Base-by-base conservation (phyloP, 1,140 invertebrate species). In the Achroia grisella region DNA sequence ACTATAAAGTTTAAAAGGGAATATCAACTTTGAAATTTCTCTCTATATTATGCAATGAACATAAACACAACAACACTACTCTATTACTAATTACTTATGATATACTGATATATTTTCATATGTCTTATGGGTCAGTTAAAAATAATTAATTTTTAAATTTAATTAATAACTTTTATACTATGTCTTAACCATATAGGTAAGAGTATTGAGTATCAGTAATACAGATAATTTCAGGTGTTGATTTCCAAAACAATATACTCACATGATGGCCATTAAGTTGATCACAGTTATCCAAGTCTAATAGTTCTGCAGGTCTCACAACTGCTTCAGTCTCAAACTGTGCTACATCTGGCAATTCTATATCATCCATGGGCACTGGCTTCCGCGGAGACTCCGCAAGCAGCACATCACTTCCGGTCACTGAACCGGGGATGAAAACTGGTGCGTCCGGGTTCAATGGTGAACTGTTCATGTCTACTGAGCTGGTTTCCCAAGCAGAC, bases 391-490 rank as follows among this genome's bases (percentile, higher is more conserved):
- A 92, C 48, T 91, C 90, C 1, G 91, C 81, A 10, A 92, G 71
- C 5, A 90, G 72, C 14, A 85, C 72, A 52, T 90, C 89, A 1
- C 85, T 69, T 46, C 87, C 70, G 0, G 84, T 71, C 15, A 80
- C 84, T n/a, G 78, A 68, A 11, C 87, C 87, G 1, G 90, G 89
- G 23, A 93, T 86, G 60, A 93, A 93, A 67, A 92, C 91, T 1
- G 90, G 90, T 4, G 92, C 92, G 44, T 93, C 88, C 0, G 92
- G 92, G 76, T 93, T 93, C 55, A 93, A 64, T 35, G 90, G 90
- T 33, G 91, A 92, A 70, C 90, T 92, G 73, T 89, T 89, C 90
- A 91, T 91, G 43, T 89, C 87, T 71, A 88, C 87, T 36, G 83
- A 85, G 63, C 81, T 83, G 45, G 69, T 79, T 75, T 87, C 79